These are phyloP conservation scores for Cololabis saira DNA, from an alignment of 2,113 vertebrate genomes.

Conservation along the genomic window DNA sequence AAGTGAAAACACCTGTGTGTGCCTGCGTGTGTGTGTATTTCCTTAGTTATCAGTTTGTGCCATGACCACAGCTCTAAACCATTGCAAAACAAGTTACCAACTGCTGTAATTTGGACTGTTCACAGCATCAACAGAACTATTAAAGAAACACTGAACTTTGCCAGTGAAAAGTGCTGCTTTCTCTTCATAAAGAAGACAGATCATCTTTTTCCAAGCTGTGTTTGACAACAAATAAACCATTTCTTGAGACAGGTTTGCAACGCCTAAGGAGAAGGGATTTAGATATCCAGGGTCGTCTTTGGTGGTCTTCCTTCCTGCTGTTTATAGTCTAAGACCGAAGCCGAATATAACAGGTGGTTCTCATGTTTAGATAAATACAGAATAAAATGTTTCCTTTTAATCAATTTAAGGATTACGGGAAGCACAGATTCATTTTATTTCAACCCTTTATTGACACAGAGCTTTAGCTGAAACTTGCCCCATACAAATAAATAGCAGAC, in stretches of 20 bases:
- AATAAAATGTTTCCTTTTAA: background rate
- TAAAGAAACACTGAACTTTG: constrained; percentile 7
- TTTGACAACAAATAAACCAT: constrained; percentile 28
- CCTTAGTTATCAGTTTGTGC: background rate
- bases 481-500: constrained; percentile 9
- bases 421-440: background rate
- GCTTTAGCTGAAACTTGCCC: background rate
- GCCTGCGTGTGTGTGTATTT: background rate
- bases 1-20: constrained; percentile 6
- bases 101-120: background rate
- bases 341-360: constrained; percentile 25
- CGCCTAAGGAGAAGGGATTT: constrained; percentile 43
- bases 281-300: constrained; percentile 9
- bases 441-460: background rate
- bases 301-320: constrained; percentile 38
- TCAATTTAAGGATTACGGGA: background rate
- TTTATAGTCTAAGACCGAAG: constrained; percentile 37
- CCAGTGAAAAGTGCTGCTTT: constrained; percentile 10
- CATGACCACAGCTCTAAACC: background rate
- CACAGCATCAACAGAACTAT: constrained; percentile 37
- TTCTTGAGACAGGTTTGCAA: constrained; percentile 26
- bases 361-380: constrained; percentile 15
- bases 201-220: constrained; percentile 1
- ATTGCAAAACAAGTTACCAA: background rate
- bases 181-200: background rate